Percentiles rank a stretch among this genome's conserved stretches.
phyloP scores from a whole-genome alignment of 1,140 invertebrate genomes.

The honey bee (Apis mellifera) region Amel_HAv3.1 CM009931.2:27079501-27080000 shows the following conservation, averaged over 20 bases:
- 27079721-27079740: too few relatives aligned
- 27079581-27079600: slow-evolving; percentile 39
- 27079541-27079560: slow-evolving; percentile 36
- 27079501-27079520: slow-evolving; percentile 21
- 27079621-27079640: slow-evolving; percentile 29
- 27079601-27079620: slow-evolving; percentile 47
- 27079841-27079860: slow-evolving; percentile 76
- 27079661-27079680: slow-evolving; percentile 58
- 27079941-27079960: slow-evolving; percentile 75
- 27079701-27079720: too few relatives aligned
- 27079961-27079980: slow-evolving; percentile 47
- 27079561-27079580: slow-evolving; percentile 33
- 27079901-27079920: slow-evolving; percentile 78
- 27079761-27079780: too few relatives aligned
- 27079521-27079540: slow-evolving; percentile 11
- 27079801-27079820: slow-evolving; percentile 76
- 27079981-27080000: slow-evolving; percentile 58
- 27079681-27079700: slow-evolving; percentile 53
- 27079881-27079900: slow-evolving; percentile 76
- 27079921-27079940: slow-evolving; percentile 77
- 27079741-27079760: background rate
- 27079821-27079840: slow-evolving; percentile 69
- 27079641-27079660: slow-evolving; percentile 54
- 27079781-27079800: slow-evolving; percentile 20
- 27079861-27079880: slow-evolving; percentile 76